These are phyloP conservation scores for Bettongia penicillata DNA, from an alignment of 2,113 vertebrate genomes.

Conservation along the genomic window DNA sequence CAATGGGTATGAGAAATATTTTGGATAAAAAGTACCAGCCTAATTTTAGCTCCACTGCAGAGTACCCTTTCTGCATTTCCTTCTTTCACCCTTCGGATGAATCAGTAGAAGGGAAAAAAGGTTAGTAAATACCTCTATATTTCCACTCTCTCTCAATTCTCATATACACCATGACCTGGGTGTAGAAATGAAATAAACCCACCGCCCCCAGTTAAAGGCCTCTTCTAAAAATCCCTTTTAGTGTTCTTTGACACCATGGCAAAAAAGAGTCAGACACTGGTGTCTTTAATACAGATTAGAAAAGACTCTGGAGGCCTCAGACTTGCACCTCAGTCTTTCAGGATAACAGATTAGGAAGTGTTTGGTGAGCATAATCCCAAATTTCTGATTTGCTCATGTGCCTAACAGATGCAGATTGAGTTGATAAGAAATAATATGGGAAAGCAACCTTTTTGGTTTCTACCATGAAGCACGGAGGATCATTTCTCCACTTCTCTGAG, in stretches of 20 bases:
- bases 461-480: neutral
- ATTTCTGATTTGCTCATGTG: too few species aligned
- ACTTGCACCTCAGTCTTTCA: too few species aligned
- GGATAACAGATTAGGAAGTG: neutral
- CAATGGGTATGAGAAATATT: neutral
- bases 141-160: neutral
- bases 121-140: neutral
- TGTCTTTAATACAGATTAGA: neutral
- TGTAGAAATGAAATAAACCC: neutral
- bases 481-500: neutral
- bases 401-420: too few species aligned
- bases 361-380: neutral
- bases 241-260: neutral
- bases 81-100: slow-evolving; percentile 3
- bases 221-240: neutral
- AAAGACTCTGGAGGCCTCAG: neutral
- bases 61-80: neutral
- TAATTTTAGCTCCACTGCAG: neutral
- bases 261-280: neutral
- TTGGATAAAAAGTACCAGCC: neutral
- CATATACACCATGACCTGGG: neutral
- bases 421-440: neutral
- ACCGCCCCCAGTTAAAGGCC: neutral
- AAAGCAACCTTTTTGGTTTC: neutral
- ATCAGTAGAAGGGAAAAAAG: neutral